These are phyloP conservation scores for Enteromius argenteus DNA, from an alignment of 2,797 vertebrate species.

Conservation along the genomic window DNA sequence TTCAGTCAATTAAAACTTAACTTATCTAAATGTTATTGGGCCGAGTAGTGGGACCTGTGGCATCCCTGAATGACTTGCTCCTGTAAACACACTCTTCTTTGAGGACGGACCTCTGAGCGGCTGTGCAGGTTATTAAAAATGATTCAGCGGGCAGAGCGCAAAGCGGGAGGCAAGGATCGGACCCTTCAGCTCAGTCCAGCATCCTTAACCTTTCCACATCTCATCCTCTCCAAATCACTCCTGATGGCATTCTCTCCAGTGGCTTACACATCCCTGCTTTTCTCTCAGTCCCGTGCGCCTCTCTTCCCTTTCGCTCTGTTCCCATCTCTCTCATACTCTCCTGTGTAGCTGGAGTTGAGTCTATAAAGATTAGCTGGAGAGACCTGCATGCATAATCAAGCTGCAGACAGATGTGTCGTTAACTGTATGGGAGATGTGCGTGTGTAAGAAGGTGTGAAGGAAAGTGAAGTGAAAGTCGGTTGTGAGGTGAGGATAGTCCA, in stretches of 20 bases:
- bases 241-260: constrained; percentile 11
- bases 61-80: constrained; percentile 22
- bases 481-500: constrained; percentile 8
- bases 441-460: constrained; percentile 34
- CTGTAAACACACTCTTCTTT: constrained; percentile 28
- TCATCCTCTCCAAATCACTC: constrained; percentile 22
- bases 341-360: constrained; percentile 73
- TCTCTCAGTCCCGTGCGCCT: not conserved
- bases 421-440: constrained; percentile 70
- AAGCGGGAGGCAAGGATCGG: constrained; percentile 7
- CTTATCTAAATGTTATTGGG: not conserved
- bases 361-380: constrained; percentile 76
- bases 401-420: constrained; percentile 70
- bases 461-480: constrained; percentile 23
- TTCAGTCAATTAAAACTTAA: constrained; percentile 10
- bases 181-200: constrained; percentile 29
- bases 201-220: constrained; percentile 39
- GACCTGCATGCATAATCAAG: constrained; percentile 71
- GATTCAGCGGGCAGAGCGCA: constrained; percentile 23
- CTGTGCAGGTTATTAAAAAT: constrained; percentile 38
- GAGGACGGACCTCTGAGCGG: constrained; percentile 2
- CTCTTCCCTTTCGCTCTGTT: not conserved
- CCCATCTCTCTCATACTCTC: not conserved
- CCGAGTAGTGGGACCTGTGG: not conserved
- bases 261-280: constrained; percentile 5